These are phyloP conservation scores for Drosophila ficusphila DNA, from an alignment of 1,140 invertebrate genomes.

Conservation along the genomic window DNA sequence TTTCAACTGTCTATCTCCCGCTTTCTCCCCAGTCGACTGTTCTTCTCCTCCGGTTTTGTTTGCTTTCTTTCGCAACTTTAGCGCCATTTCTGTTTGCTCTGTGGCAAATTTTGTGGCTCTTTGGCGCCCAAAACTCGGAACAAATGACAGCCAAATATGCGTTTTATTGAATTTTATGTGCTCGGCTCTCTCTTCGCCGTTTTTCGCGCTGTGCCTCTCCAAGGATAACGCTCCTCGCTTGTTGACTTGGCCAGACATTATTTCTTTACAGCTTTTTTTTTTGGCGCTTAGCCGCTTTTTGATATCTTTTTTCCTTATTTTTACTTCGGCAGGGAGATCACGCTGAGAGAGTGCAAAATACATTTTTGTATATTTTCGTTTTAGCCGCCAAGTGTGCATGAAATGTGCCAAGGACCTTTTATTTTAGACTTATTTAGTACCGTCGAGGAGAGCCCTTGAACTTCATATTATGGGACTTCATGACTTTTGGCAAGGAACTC, in stretches of 20 bases:
- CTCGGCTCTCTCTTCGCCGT: constrained; percentile 31
- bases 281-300: constrained; percentile 34
- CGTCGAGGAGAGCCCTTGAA: constrained; percentile 41
- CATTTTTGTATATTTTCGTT: constrained; percentile 32
- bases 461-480: constrained; percentile 42
- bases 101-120: constrained; percentile 71
- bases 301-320: constrained; percentile 3
- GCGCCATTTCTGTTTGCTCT: constrained; percentile 58
- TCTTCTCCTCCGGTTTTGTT: constrained; percentile 11
- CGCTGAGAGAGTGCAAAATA: constrained; percentile 47
- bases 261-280: constrained; percentile 37
- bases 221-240: constrained; percentile 30
- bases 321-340: constrained; percentile 23
- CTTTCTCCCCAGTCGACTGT: constrained; percentile 1
- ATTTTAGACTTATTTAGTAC: constrained; percentile 19
- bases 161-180: constrained; percentile 82
- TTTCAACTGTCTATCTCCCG: constrained; percentile 16
- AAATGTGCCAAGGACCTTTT: constrained; percentile 61
- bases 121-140: constrained; percentile 77
- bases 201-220: constrained; percentile 6
- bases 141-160: constrained; percentile 81
- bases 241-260: constrained; percentile 46
- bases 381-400: constrained; percentile 58
- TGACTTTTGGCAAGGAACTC: constrained; percentile 55
- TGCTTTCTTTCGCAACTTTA: constrained; percentile 60